Evolutionary conservation across 1,140 invertebrate genomes (phyloP).

Genomic region (Lasioglossum albipes): DNA sequence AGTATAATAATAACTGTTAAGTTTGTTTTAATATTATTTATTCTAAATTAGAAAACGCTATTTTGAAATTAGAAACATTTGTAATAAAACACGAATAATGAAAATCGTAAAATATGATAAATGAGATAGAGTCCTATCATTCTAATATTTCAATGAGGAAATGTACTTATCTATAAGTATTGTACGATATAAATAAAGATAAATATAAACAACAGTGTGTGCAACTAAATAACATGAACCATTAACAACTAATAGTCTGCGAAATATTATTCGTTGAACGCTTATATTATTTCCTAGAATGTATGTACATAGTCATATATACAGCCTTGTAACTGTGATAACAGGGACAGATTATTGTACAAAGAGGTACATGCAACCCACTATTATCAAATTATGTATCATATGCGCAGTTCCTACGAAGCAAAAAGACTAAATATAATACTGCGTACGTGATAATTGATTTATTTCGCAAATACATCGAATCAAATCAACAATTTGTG

Average conservation of each 20-base stretch:
- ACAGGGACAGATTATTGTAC: neutral
- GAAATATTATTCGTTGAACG: no score
- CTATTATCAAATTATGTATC: conserved; percentile 2
- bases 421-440: neutral
- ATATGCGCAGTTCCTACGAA: neutral
- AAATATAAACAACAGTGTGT: no score
- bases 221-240: no score
- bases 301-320: neutral
- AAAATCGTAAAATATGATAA: neutral
- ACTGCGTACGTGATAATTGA: neutral
- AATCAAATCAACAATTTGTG: neutral
- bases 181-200: no score
- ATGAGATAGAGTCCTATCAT: neutral
- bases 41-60: neutral
- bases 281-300: no score
- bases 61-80: no score
- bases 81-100: neutral
- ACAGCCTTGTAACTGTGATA: neutral
- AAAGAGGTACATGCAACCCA: neutral
- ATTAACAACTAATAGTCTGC: no score
- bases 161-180: neutral
- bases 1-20: no score
- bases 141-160: neutral
- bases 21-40: no score
- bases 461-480: neutral